These are phyloP conservation scores for Argya squamiceps DNA, from an alignment of 2,797 vertebrate genomes.

Conservation along the genomic window DNA sequence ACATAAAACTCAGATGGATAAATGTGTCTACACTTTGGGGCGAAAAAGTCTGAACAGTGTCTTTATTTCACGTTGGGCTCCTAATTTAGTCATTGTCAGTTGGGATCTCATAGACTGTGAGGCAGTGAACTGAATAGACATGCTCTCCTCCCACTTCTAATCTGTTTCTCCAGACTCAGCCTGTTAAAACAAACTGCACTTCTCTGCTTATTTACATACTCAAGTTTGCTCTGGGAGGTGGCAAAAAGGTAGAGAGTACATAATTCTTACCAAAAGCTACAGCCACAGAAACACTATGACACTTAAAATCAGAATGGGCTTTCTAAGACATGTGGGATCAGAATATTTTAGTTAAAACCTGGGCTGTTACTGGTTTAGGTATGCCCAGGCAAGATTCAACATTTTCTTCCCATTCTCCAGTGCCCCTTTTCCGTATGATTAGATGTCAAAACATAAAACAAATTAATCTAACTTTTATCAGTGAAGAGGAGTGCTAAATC, in stretches of 20 bases:
- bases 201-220: not conserved
- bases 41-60: not conserved
- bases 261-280: not conserved
- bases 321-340: not conserved
- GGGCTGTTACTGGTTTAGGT: not conserved
- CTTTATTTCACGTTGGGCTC: not conserved
- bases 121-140: not conserved
- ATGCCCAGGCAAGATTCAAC: not conserved
- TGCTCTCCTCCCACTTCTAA: not conserved
- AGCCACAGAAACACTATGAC: not conserved
- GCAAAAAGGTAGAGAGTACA: not conserved
- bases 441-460: not conserved
- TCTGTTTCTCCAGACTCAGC: not conserved
- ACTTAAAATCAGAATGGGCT: not conserved
- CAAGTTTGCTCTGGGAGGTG: not conserved
- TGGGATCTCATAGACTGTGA: not conserved
- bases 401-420: not conserved
- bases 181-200: not conserved
- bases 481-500: not conserved
- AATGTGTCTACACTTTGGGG: not conserved
- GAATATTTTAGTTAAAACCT: not conserved
- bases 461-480: not conserved
- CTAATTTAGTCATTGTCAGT: not conserved
- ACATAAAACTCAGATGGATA: not conserved
- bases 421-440: not conserved